Evolutionary conservation across 2,113 vertebrate genomes (phyloP), one percentile per base, ranked within the genome.

Genomic region (Columba janthina): DNA sequence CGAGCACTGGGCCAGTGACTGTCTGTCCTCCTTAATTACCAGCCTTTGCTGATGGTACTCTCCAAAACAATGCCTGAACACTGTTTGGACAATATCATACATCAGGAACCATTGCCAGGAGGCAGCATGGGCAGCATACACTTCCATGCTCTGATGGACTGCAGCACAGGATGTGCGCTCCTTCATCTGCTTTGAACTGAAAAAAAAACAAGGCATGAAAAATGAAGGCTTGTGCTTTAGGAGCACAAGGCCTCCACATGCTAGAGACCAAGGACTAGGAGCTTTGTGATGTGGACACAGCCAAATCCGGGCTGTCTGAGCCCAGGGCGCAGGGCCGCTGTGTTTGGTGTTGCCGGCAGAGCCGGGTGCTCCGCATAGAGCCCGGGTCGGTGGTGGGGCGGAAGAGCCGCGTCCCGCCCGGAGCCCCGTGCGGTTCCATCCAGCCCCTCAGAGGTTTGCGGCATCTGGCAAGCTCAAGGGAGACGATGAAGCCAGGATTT

Each of bases 71-170:
- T 73, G 69, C 50, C 67, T 84, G 84, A 53, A 61, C 5, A 20
- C 32, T 89, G 44, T 93, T 93, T 91, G 92, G 80, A 95, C 64
- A 62, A 5, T 70, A 89, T 44, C 40, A 70, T 81, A 80, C 77
- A 91, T 62, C 69, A 77, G 64, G 38, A 87, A 69, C 44, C 50
- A 51, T 3, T 80, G 80, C 76, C 72, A 86, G 51, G 2, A 73
- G 76, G 80, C 84, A 94, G 76, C 72, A 16, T 3, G 36, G 87
- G 64, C 46, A 26, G 62, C 0, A 0, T 56, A 34, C 8, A 10
- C 16, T 28, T 83, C 38, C 44, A 32, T 24, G 58, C 69, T 84
- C 26, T 74, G 77, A 70, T 9, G 54, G 72, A 51, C 28, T 42
- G 34, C 84, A 89, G 88, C 64, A 77, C 18, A 48, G 88, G 40